These are phyloP conservation scores for Branchinecta lindahli DNA, from an alignment of 1,140 invertebrate species.

Conservation along the genomic window DNA sequence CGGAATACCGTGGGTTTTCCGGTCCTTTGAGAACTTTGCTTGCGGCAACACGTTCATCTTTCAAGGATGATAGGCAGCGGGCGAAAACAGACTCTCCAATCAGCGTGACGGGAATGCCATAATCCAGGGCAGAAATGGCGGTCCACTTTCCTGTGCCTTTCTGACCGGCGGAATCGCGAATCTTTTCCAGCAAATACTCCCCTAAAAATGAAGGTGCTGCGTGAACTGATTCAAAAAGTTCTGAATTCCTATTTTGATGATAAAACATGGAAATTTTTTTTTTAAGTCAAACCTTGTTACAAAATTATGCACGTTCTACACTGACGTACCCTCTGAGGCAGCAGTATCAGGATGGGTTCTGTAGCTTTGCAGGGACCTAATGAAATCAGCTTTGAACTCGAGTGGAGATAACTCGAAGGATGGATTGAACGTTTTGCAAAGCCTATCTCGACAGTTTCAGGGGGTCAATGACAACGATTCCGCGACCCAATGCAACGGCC, in stretches of 20 bases:
- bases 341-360: no score
- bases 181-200: constrained; percentile 68
- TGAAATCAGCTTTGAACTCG: no score
- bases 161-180: constrained; percentile 88
- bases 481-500: no score
- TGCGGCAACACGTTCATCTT: constrained; percentile 62
- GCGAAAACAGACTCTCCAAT: constrained; percentile 97
- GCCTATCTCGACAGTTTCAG: not conserved
- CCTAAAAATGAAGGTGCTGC: constrained; percentile 20
- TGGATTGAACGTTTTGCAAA: not conserved
- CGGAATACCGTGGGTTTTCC: constrained; percentile 36
- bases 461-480: no score
- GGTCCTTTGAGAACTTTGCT: constrained; percentile 60
- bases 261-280: not conserved
- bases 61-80: constrained; percentile 79
- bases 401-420: no score
- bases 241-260: no score
- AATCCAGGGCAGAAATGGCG: constrained; percentile 85
- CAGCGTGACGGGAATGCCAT: constrained; percentile 90
- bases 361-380: no score
- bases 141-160: constrained; percentile 99
- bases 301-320: no score
- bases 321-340: no score
- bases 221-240: no score
- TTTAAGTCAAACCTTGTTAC: no score